Percentiles rank a stretch among this genome's conserved stretches.
phyloP scores from a whole-genome alignment of 2,797 vertebrate genomes.

The Anguilla obscura region DNA sequence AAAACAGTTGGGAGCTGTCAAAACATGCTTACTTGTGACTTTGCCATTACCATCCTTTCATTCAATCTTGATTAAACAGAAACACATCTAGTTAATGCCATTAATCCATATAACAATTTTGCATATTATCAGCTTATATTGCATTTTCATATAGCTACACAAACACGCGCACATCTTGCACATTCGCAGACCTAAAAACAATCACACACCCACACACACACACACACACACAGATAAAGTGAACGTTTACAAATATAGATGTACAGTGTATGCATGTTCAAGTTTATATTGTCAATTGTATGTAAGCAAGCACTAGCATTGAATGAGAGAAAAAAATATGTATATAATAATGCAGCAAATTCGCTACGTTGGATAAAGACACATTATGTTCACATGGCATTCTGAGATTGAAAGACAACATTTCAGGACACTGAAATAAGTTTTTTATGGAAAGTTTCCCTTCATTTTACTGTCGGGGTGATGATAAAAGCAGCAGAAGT shows the following conservation, averaged over 20 bases:
- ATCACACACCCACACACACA: not conserved
- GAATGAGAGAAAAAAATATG: too few relatives aligned
- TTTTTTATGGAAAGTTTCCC: too few relatives aligned
- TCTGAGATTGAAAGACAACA: too few relatives aligned
- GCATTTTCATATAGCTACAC: not conserved
- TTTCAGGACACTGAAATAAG: too few relatives aligned
- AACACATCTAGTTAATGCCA: constrained; percentile 30
- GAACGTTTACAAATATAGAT: not conserved
- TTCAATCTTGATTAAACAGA: constrained; percentile 53
- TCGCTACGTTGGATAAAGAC: too few relatives aligned
- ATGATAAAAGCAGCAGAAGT: not conserved
- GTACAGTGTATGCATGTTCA: not conserved
- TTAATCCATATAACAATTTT: constrained; percentile 36
- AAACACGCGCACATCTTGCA: not conserved
- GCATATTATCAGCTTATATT: constrained; percentile 38
- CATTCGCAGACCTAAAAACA: not conserved
- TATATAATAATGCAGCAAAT: too few relatives aligned
- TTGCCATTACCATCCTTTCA: constrained; percentile 41
- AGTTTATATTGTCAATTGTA: not conserved
- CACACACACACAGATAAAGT: not conserved
- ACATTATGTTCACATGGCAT: too few relatives aligned
- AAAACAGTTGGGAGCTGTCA: constrained; percentile 36
- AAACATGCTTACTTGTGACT: constrained; percentile 39
- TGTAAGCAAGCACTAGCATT: too few relatives aligned
- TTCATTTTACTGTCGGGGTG: not conserved